Base-by-base conservation (phyloP, 1,140 invertebrate genomes). In the Listronotus oregonensis region DNA sequence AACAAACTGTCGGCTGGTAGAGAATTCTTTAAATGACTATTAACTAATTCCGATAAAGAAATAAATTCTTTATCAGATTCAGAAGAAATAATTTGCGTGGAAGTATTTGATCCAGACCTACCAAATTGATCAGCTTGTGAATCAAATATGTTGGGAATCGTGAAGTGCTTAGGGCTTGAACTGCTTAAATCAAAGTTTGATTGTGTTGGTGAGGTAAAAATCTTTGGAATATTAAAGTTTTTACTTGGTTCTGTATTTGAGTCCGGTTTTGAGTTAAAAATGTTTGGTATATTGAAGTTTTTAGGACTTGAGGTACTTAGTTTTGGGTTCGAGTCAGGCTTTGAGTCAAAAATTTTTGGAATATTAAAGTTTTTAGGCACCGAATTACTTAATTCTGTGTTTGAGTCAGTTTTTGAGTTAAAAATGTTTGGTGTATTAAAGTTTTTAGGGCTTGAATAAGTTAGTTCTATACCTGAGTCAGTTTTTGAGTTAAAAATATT, bases 1-100 rank as follows among this genome's bases (percentile, higher is more conserved):
- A 17, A 14, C 6, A 27, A 9, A 32, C 6, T 12, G 1, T 52
- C 50, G 8, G 47, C 14, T 12, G 46, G 34, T 32, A 49, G 57
- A 34, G 51, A 31, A 15, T 69, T 73, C 66, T 64, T 64, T 61
- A 75, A 65, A 67, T 75, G 68, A 64, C 42, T 73, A 21, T 21
- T 59, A 6, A 67, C 67, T 21, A 75, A 58, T 17, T 66, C 72
- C 12, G 63, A 67, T 42, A 72, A 59, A 15, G 65, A 65, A 52
- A 18, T 17, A 59, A 66, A 66, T 46, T 62, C 49, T 27, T 52
- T 32, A 49, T 27, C 21, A 27, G 21, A 27, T 27, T 27, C 21
- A 27, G 21, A 3, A 27, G 21, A 27, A 27, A 27, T 5, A 27
- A 27, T 1, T 27, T 27, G 21, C 21, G 2, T 27, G 21, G 21